Conservation (phyloP, 2,113 vertebrate species). For the Otus sunia region DNA sequence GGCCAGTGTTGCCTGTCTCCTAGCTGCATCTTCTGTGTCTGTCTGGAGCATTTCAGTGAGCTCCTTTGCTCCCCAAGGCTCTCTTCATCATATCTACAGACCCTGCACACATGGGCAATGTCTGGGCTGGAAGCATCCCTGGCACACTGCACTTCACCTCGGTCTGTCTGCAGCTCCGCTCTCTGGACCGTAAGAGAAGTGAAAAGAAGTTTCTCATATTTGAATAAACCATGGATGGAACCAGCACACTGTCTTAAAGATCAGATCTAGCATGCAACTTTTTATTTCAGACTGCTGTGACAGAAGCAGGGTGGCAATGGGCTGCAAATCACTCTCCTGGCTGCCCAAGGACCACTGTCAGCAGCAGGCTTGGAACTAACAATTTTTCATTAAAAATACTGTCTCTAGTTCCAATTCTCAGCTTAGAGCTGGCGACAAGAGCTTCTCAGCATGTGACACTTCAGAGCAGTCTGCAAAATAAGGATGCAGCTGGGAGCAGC, state of each 20-base stretch:
- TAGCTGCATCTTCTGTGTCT: neutral
- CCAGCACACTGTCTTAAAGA: neutral
- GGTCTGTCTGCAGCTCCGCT: neutral
- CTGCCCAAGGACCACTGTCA: neutral
- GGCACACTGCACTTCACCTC: neutral
- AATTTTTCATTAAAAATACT: conserved; percentile 16
- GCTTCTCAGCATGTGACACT: neutral
- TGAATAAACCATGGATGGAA: neutral
- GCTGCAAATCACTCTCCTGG: neutral
- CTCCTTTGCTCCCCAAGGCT: neutral
- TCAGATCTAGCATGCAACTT: neutral
- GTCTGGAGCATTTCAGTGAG: neutral
- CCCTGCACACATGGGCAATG: neutral
- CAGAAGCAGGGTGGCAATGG: neutral
- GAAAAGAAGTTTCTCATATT: neutral
- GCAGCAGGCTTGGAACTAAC: neutral
- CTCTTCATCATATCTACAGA: neutral
- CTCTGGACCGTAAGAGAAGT: neutral
- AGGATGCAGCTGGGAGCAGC: neutral
- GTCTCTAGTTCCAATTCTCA: conserved; percentile 31
- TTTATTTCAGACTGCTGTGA: neutral
- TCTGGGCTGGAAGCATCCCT: neutral
- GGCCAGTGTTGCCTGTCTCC: neutral
- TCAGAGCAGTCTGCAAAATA: neutral
- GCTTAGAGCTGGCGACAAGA: neutral